Base-by-base conservation (phyloP, 2,113 vertebrate species). In the Pygoscelis antarcticus region DNA sequence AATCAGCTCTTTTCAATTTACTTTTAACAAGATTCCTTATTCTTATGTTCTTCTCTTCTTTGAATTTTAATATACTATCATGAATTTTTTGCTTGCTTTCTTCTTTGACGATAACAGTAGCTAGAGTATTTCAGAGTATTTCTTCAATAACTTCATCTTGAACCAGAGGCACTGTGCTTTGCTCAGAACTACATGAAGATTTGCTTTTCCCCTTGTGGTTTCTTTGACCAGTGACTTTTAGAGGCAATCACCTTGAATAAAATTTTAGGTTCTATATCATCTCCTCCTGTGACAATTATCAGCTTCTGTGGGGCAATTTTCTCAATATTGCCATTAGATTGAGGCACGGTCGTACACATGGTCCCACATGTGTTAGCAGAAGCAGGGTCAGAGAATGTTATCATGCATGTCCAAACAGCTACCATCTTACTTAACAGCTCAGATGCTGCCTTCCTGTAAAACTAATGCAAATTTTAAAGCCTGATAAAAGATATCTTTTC, bases 401-500 rank as follows among this genome's bases (percentile, higher is more conserved):
- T 77, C 89, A 26, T 70, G 87, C 38, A 86, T 58, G 82, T 92
- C 92, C 96, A 95, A 96, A 96, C 84, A 96, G 70, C 82, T 94
- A 70, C 90, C 70, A 61, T 94, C 70, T 86, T 85, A 60, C 58
- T 90, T 96, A 96, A 83, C 96, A 97, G 96, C 95, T 97, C 96
- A 97, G 93, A 96, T 96, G 96, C 85, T 93, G 87, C 82, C 70
- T 95, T 93, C 62, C 58, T 93, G 36, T 54, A 86, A 93, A 94
- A 75, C 34, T 95, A 88, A 97, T 96, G 96, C 90, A 95, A 96
- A 97, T 97, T 95, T 90, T 82, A 85, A 91, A 95, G 92, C 90
- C 78, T 93, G 95, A 96, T 96, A 97, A 96, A 95, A 93, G 66
- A 90, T 90, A 77, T 83, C 18, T 96, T 96, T 96, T 96, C 93